Conservation (phyloP, 1,140 invertebrate species). For the Druon quercuslanigerum region DNA sequence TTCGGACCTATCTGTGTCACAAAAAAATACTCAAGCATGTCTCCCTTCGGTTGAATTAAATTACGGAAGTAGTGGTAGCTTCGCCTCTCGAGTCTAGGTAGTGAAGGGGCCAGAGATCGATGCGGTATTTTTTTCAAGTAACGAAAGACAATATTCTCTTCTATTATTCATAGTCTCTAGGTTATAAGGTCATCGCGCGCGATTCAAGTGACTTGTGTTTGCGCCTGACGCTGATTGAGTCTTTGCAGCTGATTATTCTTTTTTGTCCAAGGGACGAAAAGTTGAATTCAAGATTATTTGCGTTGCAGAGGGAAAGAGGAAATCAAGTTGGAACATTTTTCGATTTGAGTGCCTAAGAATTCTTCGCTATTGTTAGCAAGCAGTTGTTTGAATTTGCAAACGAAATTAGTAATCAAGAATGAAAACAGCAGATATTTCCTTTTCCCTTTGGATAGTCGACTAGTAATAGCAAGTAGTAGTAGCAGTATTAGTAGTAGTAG, state of each 20-base stretch:
- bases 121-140: conserved; percentile 62
- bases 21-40: conserved; percentile 10
- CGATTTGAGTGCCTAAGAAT: conserved; percentile 23
- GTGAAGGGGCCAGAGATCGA: conserved; percentile 31
- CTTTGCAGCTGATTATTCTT: neutral
- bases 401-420: neutral
- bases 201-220: conserved; percentile 2
- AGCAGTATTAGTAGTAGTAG: too few relatives aligned
- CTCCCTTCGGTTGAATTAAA: conserved; percentile 13
- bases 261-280: neutral
- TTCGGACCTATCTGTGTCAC: neutral
- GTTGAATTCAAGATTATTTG: too few relatives aligned
- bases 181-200: conserved; percentile 2
- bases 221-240: neutral
- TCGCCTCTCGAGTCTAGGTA: conserved; percentile 28
- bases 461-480: neutral
- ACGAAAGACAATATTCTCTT: conserved; percentile 73
- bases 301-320: neutral
- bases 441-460: neutral
- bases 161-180: conserved; percentile 40
- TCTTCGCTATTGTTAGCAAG: neutral
- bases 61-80: neutral
- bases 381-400: neutral
- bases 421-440: neutral
- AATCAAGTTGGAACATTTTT: neutral